Conservation (phyloP, 2,888 invertebrate species). For the Trichacis sp. region DNA sequence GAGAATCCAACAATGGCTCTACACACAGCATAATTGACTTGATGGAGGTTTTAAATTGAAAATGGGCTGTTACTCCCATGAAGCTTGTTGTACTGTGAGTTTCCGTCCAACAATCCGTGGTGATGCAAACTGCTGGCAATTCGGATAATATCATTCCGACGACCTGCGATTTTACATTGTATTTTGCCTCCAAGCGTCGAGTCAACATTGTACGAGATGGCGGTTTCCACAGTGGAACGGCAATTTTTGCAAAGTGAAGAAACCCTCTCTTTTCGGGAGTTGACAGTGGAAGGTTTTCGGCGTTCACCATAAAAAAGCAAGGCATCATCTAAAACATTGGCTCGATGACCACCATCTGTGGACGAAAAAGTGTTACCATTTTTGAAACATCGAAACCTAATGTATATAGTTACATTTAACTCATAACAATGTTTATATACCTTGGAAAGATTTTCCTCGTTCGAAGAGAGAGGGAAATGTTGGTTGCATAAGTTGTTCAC, state of each 20-base stretch:
- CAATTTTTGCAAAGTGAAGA: slow-evolving; percentile 8
- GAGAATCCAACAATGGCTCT: slow-evolving; percentile 73
- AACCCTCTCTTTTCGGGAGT: slow-evolving; percentile 19
- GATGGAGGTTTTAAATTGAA: slow-evolving; percentile 11
- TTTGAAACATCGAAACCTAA: no score
- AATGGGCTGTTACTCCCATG: slow-evolving; percentile 20
- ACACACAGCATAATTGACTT: slow-evolving; percentile 83
- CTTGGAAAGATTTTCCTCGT: no score
- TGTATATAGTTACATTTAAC: no score
- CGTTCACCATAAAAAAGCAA: slow-evolving; percentile 19
- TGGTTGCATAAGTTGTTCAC: no score
- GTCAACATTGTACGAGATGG: slow-evolving; percentile 13
- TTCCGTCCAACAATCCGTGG: slow-evolving; percentile 18
- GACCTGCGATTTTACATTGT: not conserved
- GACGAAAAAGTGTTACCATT: no score
- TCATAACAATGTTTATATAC: no score
- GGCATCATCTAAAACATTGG: slow-evolving; percentile 16
- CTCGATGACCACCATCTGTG: slow-evolving; percentile 20
- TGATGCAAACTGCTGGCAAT: not conserved
- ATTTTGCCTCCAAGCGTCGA: slow-evolving; percentile 10
- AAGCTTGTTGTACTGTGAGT: slow-evolving; percentile 7
- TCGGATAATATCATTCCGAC: not conserved
- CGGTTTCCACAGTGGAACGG: slow-evolving; percentile 16
- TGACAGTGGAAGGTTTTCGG: slow-evolving; percentile 5
- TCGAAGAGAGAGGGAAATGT: no score